These are phyloP conservation scores for Diloba caeruleocephala DNA, from an alignment of 2,888 invertebrate genomes.

Conservation along the genomic window DNA sequence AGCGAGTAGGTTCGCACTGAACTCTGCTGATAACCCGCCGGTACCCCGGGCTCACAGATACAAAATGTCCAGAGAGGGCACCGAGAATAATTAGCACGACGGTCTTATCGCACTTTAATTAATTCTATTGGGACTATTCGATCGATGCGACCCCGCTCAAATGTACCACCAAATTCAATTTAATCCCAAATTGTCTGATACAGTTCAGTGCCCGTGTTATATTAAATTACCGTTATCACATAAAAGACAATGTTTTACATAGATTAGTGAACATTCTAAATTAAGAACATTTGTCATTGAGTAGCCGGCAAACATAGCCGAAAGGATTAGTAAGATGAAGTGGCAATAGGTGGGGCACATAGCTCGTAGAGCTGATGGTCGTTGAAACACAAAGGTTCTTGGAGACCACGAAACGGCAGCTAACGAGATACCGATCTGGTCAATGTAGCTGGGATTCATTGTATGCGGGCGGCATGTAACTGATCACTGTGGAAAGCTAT, in stretches of 20 bases:
- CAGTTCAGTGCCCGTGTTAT: slow-evolving; percentile 14
- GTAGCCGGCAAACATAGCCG: no score
- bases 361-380: no score
- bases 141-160: slow-evolving; percentile 28
- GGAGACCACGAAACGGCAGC: no score
- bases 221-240: slow-evolving; percentile 8
- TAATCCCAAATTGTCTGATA: slow-evolving; percentile 20
- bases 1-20: slow-evolving; percentile 36
- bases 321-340: no score
- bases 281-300: no score
- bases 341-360: no score
- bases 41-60: slow-evolving; percentile 49
- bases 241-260: no score
- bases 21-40: slow-evolving; percentile 58
- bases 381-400: no score
- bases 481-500: no score
- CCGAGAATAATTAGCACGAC: slow-evolving; percentile 76
- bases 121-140: slow-evolving; percentile 64
- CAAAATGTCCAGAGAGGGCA: slow-evolving; percentile 44
- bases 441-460: no score
- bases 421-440: no score
- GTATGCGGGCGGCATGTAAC: no score
- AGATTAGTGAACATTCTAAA: slow-evolving; percentile 4
- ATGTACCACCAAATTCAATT: slow-evolving; percentile 24
- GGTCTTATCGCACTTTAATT: slow-evolving; percentile 78